Evolutionary conservation across 1,140 invertebrate genomes (phyloP).

Genomic region (Rhopalosiphum maidis): DNA sequence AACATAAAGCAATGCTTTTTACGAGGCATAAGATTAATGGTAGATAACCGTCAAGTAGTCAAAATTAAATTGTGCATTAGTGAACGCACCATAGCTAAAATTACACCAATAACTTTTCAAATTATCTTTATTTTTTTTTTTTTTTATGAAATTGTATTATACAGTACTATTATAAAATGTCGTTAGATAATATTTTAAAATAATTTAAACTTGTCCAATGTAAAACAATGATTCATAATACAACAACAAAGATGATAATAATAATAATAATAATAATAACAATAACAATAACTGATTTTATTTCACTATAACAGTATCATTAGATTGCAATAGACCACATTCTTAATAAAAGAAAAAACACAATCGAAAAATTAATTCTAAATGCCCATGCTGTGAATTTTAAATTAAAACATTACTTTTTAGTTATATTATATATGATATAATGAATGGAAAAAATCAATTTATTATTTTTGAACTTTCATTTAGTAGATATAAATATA

Average conservation of each 20-base stretch:
- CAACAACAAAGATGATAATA: background rate
- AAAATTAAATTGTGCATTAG: background rate
- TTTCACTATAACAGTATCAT: slow-evolving; percentile 11
- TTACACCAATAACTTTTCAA: background rate
- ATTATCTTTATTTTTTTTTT: background rate
- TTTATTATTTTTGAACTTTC: slow-evolving; percentile 8
- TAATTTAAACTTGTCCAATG: background rate
- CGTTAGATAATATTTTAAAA: background rate
- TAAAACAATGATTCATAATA: slow-evolving; percentile 28
- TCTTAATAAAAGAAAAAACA: background rate
- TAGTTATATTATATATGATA: background rate
- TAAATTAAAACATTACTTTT: background rate
- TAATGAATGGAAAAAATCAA: background rate
- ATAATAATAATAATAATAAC: background rate
- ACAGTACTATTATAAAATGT: background rate
- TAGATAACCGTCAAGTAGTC: background rate
- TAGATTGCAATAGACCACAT: background rate
- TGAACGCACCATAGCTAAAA: background rate
- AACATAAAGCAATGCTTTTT: background rate
- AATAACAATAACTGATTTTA: slow-evolving; percentile 3
- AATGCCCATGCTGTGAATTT: slow-evolving; percentile 4
- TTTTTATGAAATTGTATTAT: background rate
- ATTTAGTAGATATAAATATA: background rate
- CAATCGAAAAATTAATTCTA: slow-evolving; percentile 1
- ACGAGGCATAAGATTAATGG: background rate